Evolutionary conservation across 2,113 vertebrate genomes (phyloP).

Genomic region (Copsychus sechellarum): DNA sequence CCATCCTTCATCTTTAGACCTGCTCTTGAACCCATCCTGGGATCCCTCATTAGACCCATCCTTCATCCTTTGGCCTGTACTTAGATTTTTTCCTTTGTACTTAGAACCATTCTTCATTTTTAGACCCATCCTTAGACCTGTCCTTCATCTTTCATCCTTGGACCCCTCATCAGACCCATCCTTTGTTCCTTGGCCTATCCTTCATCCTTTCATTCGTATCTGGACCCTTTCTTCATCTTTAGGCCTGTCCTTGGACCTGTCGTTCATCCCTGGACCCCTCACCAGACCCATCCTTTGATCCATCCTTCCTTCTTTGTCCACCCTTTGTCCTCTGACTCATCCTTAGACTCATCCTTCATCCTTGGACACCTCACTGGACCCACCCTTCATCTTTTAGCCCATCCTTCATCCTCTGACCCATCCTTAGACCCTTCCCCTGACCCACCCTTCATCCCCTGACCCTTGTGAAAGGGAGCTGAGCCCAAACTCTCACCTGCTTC

Average conservation of each 20-base stretch:
- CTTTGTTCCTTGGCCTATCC: neutral
- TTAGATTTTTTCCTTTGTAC: neutral
- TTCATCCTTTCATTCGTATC: fast-evolving
- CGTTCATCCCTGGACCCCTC: neutral
- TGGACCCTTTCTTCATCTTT: neutral
- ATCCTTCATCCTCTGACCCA: neutral
- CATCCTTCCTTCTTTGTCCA: too few species aligned
- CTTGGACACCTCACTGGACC: too few species aligned
- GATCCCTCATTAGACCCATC: neutral
- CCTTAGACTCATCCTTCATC: neutral
- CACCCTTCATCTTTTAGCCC: neutral
- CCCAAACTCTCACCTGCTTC: neutral
- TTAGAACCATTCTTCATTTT: neutral
- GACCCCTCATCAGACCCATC: too few species aligned
- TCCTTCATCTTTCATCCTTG: neutral
- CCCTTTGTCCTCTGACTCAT: neutral
- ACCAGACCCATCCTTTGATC: neutral
- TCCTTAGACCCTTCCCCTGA: neutral
- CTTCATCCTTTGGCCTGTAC: fast-evolving
- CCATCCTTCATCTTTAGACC: neutral
- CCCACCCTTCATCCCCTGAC: neutral
- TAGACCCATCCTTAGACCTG: neutral
- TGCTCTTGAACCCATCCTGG: neutral
- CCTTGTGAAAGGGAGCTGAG: fast-evolving
- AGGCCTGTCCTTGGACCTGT: neutral